These are phyloP conservation scores for Ellobium chinense DNA, from an alignment of 2,888 invertebrate genomes.

Conservation along the genomic window DNA sequence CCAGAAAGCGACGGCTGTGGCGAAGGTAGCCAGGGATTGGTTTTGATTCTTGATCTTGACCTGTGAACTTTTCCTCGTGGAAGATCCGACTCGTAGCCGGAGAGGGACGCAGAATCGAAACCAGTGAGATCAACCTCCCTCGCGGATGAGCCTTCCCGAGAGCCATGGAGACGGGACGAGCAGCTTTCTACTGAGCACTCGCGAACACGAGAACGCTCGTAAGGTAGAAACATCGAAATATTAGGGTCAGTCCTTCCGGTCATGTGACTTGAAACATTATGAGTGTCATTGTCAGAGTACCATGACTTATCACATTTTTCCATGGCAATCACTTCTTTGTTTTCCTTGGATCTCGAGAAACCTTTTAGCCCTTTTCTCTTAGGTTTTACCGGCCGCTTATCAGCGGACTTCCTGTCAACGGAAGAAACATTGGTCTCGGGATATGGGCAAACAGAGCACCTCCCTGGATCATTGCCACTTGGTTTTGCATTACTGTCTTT, in stretches of 20 bases:
- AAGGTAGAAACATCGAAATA: background rate
- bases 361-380: constrained; percentile 35
- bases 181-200: constrained; percentile 42
- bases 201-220: constrained; percentile 17
- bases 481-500: constrained; percentile 5
- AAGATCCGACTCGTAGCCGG: constrained; percentile 42
- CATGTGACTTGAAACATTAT: background rate
- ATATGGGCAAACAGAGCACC: constrained; percentile 28
- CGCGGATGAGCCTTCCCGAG: constrained; percentile 32
- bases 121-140: constrained; percentile 27
- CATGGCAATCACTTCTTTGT: background rate
- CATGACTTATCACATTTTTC: constrained; percentile 14
- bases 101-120: constrained; percentile 42
- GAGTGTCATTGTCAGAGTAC: constrained; percentile 31
- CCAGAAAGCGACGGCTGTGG: constrained; percentile 59
- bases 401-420: background rate
- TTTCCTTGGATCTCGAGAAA: constrained; percentile 14
- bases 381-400: constrained; percentile 22
- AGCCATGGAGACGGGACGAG: constrained; percentile 20
- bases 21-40: constrained; percentile 73
- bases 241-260: background rate
- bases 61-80: constrained; percentile 19
- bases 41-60: constrained; percentile 66
- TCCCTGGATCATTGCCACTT: background rate
- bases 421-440: background rate